A percentile compares a stretch with the other conserved stretches of the same genome.
Evolutionary conservation across 2,888 invertebrate species (phyloP).

Genomic region (Pilophorus perplexus): DNA sequence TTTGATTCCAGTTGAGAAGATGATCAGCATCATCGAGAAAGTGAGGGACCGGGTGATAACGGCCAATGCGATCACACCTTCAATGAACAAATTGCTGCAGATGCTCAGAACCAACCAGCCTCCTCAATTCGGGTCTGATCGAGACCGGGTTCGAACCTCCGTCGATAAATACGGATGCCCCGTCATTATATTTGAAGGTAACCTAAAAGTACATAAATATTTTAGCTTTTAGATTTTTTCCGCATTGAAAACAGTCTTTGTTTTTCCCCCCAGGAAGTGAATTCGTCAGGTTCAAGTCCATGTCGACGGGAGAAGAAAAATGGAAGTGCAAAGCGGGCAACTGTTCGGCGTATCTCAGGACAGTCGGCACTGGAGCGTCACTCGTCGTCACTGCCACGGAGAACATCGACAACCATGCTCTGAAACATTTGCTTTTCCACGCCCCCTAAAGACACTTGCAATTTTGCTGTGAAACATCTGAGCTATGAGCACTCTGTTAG

Average conservation of each 20-base stretch:
- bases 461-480: background rate
- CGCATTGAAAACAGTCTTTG: too few relatives aligned
- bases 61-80: slow-evolving; percentile 4
- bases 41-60: background rate
- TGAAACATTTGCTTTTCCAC: background rate
- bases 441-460: background rate
- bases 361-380: background rate
- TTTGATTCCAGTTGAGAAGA: slow-evolving; percentile 12
- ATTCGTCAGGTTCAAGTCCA: slow-evolving; percentile 5
- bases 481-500: too few relatives aligned
- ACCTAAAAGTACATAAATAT: background rate
- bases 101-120: background rate
- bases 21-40: background rate
- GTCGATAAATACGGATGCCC: slow-evolving; percentile 10
- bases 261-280: background rate
- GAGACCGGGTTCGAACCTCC: background rate
- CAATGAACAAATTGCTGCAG: slow-evolving; percentile 4
- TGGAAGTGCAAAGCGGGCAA: slow-evolving; percentile 16
- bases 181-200: slow-evolving; percentile 12
- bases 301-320: slow-evolving; percentile 29
- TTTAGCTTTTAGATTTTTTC: too few relatives aligned
- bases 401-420: background rate
- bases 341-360: background rate
- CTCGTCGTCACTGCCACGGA: slow-evolving; percentile 9
- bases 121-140: background rate